These are phyloP conservation scores for Heliconius ethilla DNA, from an alignment of 2,888 invertebrate species.

Conservation along the genomic window DNA sequence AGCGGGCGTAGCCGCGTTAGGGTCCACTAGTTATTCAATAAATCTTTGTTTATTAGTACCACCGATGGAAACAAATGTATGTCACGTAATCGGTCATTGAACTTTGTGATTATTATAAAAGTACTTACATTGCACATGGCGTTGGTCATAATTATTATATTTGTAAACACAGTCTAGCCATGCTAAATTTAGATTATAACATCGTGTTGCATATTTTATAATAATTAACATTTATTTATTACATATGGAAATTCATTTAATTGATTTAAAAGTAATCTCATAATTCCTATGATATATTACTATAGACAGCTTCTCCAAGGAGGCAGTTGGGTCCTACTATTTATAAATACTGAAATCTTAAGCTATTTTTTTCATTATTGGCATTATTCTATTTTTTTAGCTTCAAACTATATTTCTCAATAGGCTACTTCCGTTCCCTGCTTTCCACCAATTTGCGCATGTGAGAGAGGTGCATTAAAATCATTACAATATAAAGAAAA, in stretches of 20 bases:
- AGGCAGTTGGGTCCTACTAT: too few species aligned
- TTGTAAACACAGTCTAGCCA: background rate
- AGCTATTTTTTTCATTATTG: too few species aligned
- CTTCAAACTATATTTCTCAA: too few species aligned
- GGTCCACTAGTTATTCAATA: background rate
- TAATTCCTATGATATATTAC: background rate
- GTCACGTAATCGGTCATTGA: constrained; percentile 22
- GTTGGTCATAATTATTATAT: background rate
- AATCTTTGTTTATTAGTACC: background rate
- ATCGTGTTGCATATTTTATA: background rate
- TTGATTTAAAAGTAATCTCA: background rate
- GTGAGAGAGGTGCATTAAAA: too few species aligned
- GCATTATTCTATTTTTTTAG: too few species aligned
- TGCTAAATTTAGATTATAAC: background rate
- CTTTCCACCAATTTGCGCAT: too few species aligned
- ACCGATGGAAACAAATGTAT: background rate
- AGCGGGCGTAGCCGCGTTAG: too few species aligned
- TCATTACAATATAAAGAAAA: too few species aligned
- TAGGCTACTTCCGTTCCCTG: too few species aligned
- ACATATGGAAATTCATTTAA: background rate
- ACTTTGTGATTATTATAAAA: background rate
- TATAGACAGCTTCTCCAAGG: too few species aligned
- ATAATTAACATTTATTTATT: background rate
- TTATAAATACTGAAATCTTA: too few species aligned
- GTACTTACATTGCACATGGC: background rate